phyloP scores from a whole-genome alignment of 2,797 vertebrate genomes.

The Prunella strophiata region DNA sequence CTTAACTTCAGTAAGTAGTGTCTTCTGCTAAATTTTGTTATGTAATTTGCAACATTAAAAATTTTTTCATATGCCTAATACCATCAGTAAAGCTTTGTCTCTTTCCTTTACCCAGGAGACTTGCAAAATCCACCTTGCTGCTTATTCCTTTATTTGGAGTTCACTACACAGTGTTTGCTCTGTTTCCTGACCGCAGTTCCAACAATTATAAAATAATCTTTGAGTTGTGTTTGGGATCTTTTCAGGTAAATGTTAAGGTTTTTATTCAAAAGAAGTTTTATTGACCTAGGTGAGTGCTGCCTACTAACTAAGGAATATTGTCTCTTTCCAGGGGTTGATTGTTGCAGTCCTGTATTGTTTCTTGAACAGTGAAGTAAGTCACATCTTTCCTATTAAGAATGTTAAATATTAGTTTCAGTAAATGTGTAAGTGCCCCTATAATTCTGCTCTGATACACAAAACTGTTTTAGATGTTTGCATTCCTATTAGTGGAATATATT shows the following conservation, averaged over 20 bases:
- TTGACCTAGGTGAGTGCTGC: neutral
- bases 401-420: neutral
- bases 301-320: neutral
- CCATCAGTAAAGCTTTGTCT: neutral
- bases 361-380: slow-evolving; percentile 93
- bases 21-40: neutral
- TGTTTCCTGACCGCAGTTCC: slow-evolving; percentile 79
- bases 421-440: neutral
- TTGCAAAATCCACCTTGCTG: slow-evolving; percentile 91
- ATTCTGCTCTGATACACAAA: neutral
- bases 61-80: neutral
- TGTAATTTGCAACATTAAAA: neutral
- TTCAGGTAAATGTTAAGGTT: slow-evolving; percentile 82
- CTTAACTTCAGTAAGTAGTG: neutral
- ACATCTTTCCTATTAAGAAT: neutral
- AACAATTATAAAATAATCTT: slow-evolving; percentile 87
- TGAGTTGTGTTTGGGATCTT: slow-evolving; percentile 89
- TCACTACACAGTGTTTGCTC: slow-evolving; percentile 90
- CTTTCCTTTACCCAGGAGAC: slow-evolving; percentile 78
- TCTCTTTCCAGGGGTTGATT: slow-evolving; percentile 85
- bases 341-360: slow-evolving; percentile 94
- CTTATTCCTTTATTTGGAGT: slow-evolving; percentile 92
- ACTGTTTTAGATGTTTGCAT: neutral
- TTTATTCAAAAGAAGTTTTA: neutral
- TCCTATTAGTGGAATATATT: neutral